Conservation (phyloP, 1,140 invertebrate species). For the Melanaphis sacchari region DNA sequence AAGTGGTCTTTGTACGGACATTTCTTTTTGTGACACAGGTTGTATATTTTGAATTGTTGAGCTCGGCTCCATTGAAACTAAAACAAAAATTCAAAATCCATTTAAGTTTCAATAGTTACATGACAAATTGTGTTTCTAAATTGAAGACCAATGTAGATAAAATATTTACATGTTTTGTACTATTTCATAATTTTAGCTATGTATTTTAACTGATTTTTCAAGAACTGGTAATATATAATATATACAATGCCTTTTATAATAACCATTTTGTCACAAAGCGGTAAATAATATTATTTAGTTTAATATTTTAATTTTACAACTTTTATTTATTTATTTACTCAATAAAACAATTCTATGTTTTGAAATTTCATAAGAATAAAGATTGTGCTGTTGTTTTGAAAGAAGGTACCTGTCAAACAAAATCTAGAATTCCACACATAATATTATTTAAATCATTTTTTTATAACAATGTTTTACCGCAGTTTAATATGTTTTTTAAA, state of each 20-base stretch:
- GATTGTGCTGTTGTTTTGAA: background rate
- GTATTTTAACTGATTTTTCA: background rate
- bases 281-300: background rate
- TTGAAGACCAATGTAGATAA: background rate
- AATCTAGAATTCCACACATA: background rate
- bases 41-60: conserved; percentile 52
- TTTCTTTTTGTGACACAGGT: conserved; percentile 43
- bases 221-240: background rate
- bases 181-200: background rate
- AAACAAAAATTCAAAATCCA: conserved; percentile 24
- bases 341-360: background rate
- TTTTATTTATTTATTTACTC: background rate
- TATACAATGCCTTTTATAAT: background rate
- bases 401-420: background rate
- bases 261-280: background rate
- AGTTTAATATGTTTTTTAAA: background rate
- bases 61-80: conserved; percentile 49
- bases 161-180: background rate
- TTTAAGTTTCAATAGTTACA: background rate
- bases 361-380: background rate
- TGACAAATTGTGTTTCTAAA: background rate
- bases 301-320: background rate
- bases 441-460: background rate
- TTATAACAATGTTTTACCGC: no score
- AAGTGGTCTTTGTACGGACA: conserved; percentile 69